Percentiles rank a stretch among this genome's conserved stretches.
These are phyloP conservation scores for Glaucidium brasilianum DNA, from an alignment of 2,113 vertebrate species.

Conservation along the genomic window DNA sequence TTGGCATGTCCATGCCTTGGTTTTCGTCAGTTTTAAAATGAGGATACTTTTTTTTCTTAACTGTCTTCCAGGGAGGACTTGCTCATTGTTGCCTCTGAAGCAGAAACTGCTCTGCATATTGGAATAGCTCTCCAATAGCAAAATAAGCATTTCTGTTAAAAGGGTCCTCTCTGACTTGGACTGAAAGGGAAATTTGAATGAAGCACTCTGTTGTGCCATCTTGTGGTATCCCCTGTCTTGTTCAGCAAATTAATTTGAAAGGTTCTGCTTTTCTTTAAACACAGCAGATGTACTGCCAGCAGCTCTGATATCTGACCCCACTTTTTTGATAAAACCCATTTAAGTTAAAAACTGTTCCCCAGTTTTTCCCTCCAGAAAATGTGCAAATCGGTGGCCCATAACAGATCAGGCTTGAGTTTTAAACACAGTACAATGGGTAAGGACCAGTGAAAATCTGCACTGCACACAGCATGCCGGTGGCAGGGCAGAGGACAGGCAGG, in stretches of 20 bases:
- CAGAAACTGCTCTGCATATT: background rate
- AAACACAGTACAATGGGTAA: background rate
- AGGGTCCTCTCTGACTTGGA: background rate
- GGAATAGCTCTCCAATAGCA: background rate
- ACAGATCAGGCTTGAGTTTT: background rate
- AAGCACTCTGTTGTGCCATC: constrained; percentile 8
- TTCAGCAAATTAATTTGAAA: background rate
- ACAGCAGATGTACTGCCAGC: background rate
- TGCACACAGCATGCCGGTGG: accelerated
- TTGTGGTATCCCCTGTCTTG: constrained; percentile 11
- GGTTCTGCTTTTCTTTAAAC: background rate
- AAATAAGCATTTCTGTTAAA: background rate
- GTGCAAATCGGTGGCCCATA: background rate
- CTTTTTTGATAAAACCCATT: background rate
- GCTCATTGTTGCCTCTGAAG: background rate
- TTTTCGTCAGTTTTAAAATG: background rate
- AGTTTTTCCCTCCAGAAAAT: background rate
- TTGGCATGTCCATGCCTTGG: accelerated
- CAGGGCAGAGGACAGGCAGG: background rate
- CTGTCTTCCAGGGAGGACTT: background rate
- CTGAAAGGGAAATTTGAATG: background rate
- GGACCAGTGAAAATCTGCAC: background rate
- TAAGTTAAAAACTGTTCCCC: background rate
- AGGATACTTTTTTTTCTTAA: background rate
- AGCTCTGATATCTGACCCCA: background rate